These are phyloP conservation scores for Neopipo cinnamomea DNA, from an alignment of 2,113 vertebrate genomes.

Conservation along the genomic window DNA sequence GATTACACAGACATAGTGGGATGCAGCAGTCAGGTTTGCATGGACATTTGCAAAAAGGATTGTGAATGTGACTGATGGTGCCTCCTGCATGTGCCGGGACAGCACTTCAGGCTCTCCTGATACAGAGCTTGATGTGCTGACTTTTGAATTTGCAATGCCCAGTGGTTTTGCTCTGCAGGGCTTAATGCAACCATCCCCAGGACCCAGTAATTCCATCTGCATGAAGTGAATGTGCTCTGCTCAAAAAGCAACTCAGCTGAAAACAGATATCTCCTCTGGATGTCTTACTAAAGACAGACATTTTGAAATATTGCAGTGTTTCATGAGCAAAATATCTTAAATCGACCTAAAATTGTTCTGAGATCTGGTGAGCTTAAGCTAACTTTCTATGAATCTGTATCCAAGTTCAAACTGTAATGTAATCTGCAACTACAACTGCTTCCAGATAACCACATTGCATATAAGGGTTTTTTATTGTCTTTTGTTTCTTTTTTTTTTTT, in stretches of 20 bases:
- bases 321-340: background rate
- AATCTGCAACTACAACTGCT: background rate
- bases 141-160: background rate
- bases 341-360: background rate
- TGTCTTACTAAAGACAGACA: background rate
- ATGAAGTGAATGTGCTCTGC: background rate
- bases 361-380: background rate
- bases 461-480: background rate
- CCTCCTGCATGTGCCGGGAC: background rate
- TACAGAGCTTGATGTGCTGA: rapidly evolving
- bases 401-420: background rate
- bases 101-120: background rate
- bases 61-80: background rate
- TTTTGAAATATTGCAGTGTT: background rate
- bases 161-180: background rate
- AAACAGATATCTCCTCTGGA: background rate
- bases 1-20: background rate
- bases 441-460: background rate
- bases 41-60: background rate
- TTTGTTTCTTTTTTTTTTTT: background rate
- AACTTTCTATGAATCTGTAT: background rate
- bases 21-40: background rate
- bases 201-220: background rate
- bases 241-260: background rate
- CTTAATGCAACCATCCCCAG: background rate